Evolutionary conservation across 1,140 invertebrate genomes (phyloP), one percentile per base, ranked within the genome.

Genomic region (Lepidurus couesii): DNA sequence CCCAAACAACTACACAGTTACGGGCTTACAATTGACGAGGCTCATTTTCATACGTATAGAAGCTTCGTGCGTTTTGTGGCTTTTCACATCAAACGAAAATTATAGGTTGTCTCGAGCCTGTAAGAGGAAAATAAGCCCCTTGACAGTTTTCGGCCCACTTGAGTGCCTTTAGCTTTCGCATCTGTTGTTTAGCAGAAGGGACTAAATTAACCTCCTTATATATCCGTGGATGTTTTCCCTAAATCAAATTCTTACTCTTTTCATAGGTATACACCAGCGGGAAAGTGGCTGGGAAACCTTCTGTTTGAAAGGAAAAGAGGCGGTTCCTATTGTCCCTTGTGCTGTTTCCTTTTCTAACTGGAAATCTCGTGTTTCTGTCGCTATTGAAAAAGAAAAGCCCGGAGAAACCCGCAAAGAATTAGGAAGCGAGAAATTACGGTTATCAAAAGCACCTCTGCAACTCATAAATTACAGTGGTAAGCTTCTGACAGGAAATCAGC

Each of bases 381-480:
- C 53, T 65, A 65, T 65, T 65, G 53, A 65, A 65, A 65, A 65
- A n/a, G n/a, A n/a, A n/a, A n/a, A n/a, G n/a, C n/a, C n/a, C n/a
- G 45, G 13, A 7, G 13, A n/a, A n/a, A 65, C 47, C 47, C 13
- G 6, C 13, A 21, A 65, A 65, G 53, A 65, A 65, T 65, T 65
- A 65, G 53, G 53, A 65, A 65, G 53, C 53, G 53, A 65, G 53
- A 65, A 65, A 65, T 65, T 65, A 65, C 53, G n/a, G 53, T 9
- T 65, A 65, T 65, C 53, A 65, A 21, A 65, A 65, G 53, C 53
- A 65, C 53, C 53, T 34, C 34, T 65, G 53, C 53, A 65, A 65
- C 21, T 65, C 53, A 65, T 13, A 65, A 65, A 65, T 65, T 65
- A 65, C 21, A 65, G 53, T 65, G 8, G 16, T 65, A 13, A 65